Base-by-base conservation (phyloP, 2,113 vertebrate species). In the Glaucomys volans region DNA sequence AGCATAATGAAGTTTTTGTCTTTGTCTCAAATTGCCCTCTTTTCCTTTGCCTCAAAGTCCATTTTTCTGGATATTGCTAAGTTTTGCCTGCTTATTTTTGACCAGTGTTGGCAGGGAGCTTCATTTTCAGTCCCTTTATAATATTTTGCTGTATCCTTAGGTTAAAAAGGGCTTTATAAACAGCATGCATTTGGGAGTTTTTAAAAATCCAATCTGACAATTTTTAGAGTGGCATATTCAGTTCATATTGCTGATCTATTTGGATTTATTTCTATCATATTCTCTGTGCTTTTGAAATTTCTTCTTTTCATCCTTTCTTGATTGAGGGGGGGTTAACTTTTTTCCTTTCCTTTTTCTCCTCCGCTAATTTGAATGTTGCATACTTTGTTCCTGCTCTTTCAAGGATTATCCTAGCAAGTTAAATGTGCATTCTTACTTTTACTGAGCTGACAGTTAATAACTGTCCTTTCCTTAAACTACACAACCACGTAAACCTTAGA, bases 361-460 rank as follows among this genome's bases (percentile, higher is more conserved):
- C 22, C 79, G 42, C 37, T 95, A 79, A 91, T 64, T 76, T 64
- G 24, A 18, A 71, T 82, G 11, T 69, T 87, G 59, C 5, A 16
- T 52, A 32, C 62, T 69, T 92, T 67, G 85, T 30, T 87, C 77
- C 32, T 87, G 26, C 59, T 82, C n/a, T 82, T 90, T 93, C n/a
- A 13, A 13, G 16, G n/a, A 74, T 88, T 71, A 57, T 47, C 2
- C 35, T 71, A 72, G 26, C 71, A 57, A 91, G 17, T 75, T 66
- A 72, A 87, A 50, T 7, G 26, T 44, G 17, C 8, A 77, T 87
- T 77, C 86, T 72, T 71, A 82, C 9, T 62, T 93, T 93, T 71
- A 50, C 59, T 32, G 75, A 69, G 16, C 28, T 40, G 30, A 40
- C 18, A 26, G 12, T 47, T 62, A 71, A 44, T 52, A 77, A 92